Conservation (phyloP, 2,888 invertebrate genomes). For the Xestia xanthographa region DNA sequence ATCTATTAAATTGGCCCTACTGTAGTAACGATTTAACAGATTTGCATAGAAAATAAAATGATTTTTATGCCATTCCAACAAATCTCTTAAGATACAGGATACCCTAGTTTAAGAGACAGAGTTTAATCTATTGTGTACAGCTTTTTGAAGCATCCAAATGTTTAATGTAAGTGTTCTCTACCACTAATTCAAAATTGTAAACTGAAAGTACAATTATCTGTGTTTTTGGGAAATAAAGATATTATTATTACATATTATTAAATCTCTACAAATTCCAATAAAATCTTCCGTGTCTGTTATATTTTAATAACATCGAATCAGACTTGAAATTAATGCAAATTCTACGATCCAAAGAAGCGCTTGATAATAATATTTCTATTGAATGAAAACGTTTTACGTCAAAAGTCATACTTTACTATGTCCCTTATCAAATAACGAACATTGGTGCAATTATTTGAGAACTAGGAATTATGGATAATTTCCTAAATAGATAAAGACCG, state of each 20-base stretch:
- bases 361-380: not conserved
- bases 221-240: too few species aligned
- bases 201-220: too few species aligned
- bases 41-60: not conserved
- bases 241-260: too few species aligned
- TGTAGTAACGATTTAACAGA: not conserved
- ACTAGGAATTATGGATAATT: conserved; percentile 7
- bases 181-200: too few species aligned
- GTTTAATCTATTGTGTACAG: too few species aligned
- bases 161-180: too few species aligned
- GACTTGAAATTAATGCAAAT: not conserved
- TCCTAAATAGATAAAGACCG: conserved; percentile 22
- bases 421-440: conserved; percentile 43
- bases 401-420: conserved; percentile 47
- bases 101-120: too few species aligned
- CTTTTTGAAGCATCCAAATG: too few species aligned
- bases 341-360: not conserved
- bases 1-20: too few species aligned
- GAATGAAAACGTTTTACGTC: conserved; percentile 45
- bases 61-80: not conserved
- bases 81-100: too few species aligned
- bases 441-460: conserved; percentile 21
- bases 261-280: not conserved
- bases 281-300: not conserved
- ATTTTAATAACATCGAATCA: not conserved